A percentile compares a stretch with the other conserved stretches of the same genome.
Evolutionary conservation across 2,113 vertebrate genomes (phyloP).

Genomic region (Apus apus): DNA sequence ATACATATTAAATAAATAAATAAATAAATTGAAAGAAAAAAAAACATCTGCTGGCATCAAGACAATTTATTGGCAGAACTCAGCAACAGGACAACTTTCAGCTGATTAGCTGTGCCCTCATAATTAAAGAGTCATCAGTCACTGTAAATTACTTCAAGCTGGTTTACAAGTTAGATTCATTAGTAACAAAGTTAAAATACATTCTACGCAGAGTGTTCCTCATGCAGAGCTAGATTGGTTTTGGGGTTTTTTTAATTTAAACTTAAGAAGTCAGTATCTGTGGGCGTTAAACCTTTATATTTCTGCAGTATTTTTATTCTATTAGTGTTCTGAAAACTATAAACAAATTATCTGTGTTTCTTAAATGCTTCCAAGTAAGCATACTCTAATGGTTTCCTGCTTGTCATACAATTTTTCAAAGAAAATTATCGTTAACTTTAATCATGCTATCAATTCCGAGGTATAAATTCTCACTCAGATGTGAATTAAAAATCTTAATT

Average conservation of each 20-base stretch:
- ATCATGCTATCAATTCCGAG: background rate
- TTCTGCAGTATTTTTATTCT: background rate
- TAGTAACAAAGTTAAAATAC: background rate
- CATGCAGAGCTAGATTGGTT: background rate
- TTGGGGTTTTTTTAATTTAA: background rate
- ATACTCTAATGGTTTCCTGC: background rate
- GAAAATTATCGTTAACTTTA: background rate
- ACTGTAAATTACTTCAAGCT: background rate
- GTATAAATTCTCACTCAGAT: background rate
- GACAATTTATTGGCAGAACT: slow-evolving; percentile 6
- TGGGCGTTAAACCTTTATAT: background rate
- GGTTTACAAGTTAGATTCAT: background rate
- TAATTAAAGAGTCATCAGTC: background rate
- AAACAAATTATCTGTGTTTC: background rate
- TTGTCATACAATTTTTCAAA: background rate
- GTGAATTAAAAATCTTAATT: background rate
- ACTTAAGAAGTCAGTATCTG: background rate
- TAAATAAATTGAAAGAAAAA: background rate
- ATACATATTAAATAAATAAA: background rate
- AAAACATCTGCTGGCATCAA: background rate
- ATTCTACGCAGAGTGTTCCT: background rate
- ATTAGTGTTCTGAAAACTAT: background rate
- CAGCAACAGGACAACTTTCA: background rate
- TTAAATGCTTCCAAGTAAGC: background rate
- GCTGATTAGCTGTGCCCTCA: background rate